phyloP scores from a whole-genome alignment of 2,113 vertebrate genomes.

The Corvus cornix region DNA sequence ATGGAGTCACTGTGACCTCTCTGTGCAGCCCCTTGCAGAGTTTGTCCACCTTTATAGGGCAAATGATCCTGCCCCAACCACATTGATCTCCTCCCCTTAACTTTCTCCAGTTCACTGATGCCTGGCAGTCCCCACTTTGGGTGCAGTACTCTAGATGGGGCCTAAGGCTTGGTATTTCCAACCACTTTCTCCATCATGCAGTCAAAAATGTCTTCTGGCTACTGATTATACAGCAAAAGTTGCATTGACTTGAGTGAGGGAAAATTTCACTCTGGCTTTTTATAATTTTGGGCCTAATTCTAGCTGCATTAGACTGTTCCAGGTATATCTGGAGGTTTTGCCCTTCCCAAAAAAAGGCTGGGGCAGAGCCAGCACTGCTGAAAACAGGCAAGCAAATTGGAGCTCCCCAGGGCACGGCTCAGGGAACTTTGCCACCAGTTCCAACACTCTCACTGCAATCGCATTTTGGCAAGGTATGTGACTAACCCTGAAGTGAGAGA shows the following conservation, averaged over 20 bases:
- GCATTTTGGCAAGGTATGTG: background rate
- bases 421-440: background rate
- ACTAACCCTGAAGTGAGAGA: background rate
- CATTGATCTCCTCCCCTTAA: background rate
- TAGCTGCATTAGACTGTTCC: background rate
- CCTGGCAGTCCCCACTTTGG: background rate
- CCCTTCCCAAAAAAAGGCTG: background rate
- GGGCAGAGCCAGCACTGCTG: background rate
- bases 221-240: background rate
- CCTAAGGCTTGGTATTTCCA: background rate
- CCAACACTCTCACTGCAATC: background rate
- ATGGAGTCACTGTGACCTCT: background rate
- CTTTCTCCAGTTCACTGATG: background rate
- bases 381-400: background rate
- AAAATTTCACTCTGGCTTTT: background rate
- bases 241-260: accelerated
- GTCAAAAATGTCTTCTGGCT: background rate
- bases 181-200: background rate
- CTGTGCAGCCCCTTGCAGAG: background rate
- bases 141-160: background rate
- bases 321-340: background rate
- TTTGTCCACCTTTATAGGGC: background rate
- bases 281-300: background rate
- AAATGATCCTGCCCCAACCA: background rate
- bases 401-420: background rate